Conservation (phyloP, 2,113 vertebrate species). For the Periophthalmus modestus region DNA sequence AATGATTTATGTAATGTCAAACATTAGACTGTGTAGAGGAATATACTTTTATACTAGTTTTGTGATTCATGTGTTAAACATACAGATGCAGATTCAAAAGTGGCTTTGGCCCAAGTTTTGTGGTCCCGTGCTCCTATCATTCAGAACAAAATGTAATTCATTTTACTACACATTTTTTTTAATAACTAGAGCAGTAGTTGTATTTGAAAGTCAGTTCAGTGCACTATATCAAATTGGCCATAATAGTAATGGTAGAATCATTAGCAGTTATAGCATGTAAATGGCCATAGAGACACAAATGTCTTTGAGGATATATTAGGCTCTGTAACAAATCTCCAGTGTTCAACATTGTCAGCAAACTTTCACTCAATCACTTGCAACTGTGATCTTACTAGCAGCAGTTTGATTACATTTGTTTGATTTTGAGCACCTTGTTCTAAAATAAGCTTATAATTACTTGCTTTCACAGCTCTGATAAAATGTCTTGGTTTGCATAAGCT, state of each 20-base stretch:
- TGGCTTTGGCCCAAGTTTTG: too few species aligned
- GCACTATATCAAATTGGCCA: background rate
- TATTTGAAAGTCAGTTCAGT: background rate
- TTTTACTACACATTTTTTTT: too few species aligned
- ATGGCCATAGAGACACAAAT: background rate
- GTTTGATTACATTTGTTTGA: too few species aligned
- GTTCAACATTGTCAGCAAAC: background rate
- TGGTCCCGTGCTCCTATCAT: background rate
- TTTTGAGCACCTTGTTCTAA: background rate
- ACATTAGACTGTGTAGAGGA: too few species aligned
- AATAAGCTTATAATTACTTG: background rate
- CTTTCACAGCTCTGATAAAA: background rate
- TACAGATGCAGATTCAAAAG: background rate
- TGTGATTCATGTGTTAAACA: too few species aligned
- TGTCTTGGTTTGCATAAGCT: background rate
- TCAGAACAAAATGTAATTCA: background rate
- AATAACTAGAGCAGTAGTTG: too few species aligned
- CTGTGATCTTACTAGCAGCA: background rate
- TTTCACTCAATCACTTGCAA: background rate
- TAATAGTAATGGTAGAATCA: background rate
- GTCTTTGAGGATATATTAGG: background rate
- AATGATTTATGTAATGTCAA: too few species aligned
- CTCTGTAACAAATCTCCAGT: background rate
- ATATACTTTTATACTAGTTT: too few species aligned
- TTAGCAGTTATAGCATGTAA: background rate